These are phyloP conservation scores for Cassiopea xamachana DNA, from an alignment of 30 jellyfish, hydroid and myxozoan genomes.

Conservation along the genomic window DNA sequence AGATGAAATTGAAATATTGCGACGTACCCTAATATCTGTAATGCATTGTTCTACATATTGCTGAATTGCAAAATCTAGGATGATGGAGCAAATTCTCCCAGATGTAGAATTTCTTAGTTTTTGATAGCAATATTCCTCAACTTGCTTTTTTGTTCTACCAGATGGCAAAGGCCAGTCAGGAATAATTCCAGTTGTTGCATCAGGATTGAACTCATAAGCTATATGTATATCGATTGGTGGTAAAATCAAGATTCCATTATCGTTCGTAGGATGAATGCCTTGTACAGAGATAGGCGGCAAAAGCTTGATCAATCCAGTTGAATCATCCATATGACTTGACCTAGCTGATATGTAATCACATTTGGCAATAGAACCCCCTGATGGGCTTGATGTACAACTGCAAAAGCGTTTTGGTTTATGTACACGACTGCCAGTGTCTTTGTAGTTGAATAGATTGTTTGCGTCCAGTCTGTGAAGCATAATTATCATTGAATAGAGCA, in stretches of 20 bases:
- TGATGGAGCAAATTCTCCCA: constrained; percentile 37
- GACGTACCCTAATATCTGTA: constrained; percentile 30
- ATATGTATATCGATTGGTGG: constrained; percentile 11
- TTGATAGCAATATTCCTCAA: neutral
- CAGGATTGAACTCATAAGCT: constrained; percentile 23
- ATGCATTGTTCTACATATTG: constrained; percentile 21
- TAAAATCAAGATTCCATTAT: neutral
- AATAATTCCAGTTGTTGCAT: neutral
- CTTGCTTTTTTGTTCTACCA: constrained; percentile 29
- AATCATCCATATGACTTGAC: neutral
- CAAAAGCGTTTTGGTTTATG: neutral
- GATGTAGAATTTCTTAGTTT: constrained; percentile 12
- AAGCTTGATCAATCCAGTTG: neutral
- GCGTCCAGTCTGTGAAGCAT: neutral
- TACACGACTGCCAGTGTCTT: neutral
- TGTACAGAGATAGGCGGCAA: neutral
- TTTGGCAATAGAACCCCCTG: neutral
- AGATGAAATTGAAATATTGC: neutral
- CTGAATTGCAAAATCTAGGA: neutral
- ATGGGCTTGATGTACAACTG: neutral
- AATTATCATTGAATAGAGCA: neutral
- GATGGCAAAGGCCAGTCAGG: constrained; percentile 46
- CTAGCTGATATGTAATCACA: neutral
- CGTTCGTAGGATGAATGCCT: neutral
- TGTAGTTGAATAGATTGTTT: neutral